Base-by-base conservation (phyloP, 2,797 vertebrate species). In the Aulostomus chinensis region DNA sequence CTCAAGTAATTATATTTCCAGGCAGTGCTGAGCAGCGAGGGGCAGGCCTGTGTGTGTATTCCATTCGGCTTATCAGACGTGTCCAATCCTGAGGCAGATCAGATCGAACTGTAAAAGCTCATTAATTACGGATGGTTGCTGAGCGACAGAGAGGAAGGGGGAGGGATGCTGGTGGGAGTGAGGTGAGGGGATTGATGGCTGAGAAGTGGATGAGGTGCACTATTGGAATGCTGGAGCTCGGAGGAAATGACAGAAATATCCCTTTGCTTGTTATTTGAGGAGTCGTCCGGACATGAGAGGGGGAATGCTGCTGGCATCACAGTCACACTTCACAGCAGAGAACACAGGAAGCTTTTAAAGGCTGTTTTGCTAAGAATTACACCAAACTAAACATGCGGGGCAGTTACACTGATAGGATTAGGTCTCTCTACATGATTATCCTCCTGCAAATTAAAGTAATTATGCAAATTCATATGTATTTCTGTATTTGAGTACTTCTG, bases 61-160 rank as follows among this genome's bases (percentile, higher is more conserved):
- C 74, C 81, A 81, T 86, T 87, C 46, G 33, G 78, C 80, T 90
- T 86, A 90, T 88, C 80, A 88, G 78, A 88, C 67, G 59, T 85
- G 84, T 89, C 83, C 83, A 88, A 87, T 85, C 78, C 77, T 39
- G 68, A 83, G 62, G 61, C 60, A 81, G 83, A 89, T 89, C 89
- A 85, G 85, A 90, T 88, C 70, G 43, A 71, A 72, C 75, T 75
- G 70, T 88, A 89, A 89, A 90, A 83, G 73, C 87, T 80, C 82
- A 87, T 88, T 89, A 89, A 91, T 92, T 88, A 89, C 67, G 10
- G 59, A 74, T 73, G 80, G 83, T 81, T 89, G 84, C 79, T 74
- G 79, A 65, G 85, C 61, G 78, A 75, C 80, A 30, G 48, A 57
- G 60, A 33, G 39, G 55, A 39, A 32, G 34, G 50, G 18, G 34